Evolutionary conservation across 2,888 invertebrate genomes (phyloP).

Genomic region (Drosophila kambysellisi): DNA sequence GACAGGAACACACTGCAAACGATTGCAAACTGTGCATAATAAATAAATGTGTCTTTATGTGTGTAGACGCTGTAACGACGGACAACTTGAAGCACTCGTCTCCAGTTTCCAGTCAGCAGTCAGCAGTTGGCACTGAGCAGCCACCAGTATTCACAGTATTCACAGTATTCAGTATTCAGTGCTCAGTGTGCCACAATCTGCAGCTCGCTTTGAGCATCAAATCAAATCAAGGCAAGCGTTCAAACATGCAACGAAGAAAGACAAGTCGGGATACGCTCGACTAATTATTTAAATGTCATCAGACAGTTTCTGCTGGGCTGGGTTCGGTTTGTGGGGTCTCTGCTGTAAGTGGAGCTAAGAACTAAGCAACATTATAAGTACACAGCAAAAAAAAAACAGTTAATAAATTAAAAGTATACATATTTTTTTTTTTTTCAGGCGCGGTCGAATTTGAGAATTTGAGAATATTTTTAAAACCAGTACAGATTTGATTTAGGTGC

Average conservation of each 20-base stretch:
- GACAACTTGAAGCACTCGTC: slow-evolving; percentile 45
- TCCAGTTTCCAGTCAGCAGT: neutral
- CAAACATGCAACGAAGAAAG: slow-evolving; percentile 65
- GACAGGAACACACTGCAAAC: slow-evolving; percentile 58
- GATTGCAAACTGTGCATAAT: slow-evolving; percentile 75
- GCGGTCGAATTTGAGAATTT: no score
- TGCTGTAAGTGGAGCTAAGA: slow-evolving; percentile 33
- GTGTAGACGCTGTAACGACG: slow-evolving; percentile 36
- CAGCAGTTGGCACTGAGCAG: neutral
- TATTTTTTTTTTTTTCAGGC: no score
- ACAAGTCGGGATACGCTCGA: slow-evolving; percentile 73
- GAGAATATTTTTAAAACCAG: neutral
- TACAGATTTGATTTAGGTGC: neutral
- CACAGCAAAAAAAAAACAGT: neutral
- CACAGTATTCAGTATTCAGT: neutral
- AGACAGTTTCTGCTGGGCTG: slow-evolving; percentile 58
- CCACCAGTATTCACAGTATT: neutral
- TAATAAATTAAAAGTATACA: neutral
- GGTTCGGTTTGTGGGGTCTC: slow-evolving; percentile 62
- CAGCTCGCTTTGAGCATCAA: slow-evolving; percentile 62
- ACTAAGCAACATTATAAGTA: slow-evolving; percentile 9
- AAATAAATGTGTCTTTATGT: slow-evolving; percentile 67
- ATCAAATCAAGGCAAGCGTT: slow-evolving; percentile 79
- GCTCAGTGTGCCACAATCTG: slow-evolving; percentile 8
- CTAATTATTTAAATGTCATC: slow-evolving; percentile 82